Evolutionary conservation across 2,113 vertebrate genomes (phyloP).

Genomic region (Alosa alosa): DNA sequence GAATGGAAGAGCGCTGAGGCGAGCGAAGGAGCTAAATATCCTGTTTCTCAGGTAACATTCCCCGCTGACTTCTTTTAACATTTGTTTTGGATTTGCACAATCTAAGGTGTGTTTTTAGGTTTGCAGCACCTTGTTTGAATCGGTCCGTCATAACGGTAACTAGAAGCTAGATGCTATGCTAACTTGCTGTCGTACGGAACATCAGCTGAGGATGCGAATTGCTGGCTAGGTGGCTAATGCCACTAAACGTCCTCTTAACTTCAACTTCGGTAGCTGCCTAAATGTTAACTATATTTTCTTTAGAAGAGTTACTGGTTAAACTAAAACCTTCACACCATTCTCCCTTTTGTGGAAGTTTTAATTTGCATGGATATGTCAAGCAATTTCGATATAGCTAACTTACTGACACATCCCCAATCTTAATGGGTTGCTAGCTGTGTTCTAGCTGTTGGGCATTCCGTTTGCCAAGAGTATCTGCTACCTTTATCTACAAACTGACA

Average conservation of each 20-base stretch:
- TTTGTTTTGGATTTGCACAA: background rate
- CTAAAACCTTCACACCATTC: background rate
- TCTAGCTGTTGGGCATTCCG: background rate
- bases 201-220: background rate
- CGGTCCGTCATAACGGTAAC: background rate
- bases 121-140: background rate
- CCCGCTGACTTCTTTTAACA: background rate
- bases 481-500: background rate
- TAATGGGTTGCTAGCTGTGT: background rate
- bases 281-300: background rate
- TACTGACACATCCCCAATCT: background rate
- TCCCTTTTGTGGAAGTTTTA: background rate
- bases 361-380: background rate
- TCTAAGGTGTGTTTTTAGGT: background rate
- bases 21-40: background rate
- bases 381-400: background rate
- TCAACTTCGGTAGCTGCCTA: background rate
- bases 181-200: background rate
- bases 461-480: background rate
- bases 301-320: background rate
- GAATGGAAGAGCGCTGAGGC: background rate
- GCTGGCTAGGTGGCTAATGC: background rate
- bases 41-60: background rate
- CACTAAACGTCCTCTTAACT: background rate
- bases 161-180: background rate